phyloP scores from a whole-genome alignment of 2,888 invertebrate species.

The Aphidius colemani region DNA sequence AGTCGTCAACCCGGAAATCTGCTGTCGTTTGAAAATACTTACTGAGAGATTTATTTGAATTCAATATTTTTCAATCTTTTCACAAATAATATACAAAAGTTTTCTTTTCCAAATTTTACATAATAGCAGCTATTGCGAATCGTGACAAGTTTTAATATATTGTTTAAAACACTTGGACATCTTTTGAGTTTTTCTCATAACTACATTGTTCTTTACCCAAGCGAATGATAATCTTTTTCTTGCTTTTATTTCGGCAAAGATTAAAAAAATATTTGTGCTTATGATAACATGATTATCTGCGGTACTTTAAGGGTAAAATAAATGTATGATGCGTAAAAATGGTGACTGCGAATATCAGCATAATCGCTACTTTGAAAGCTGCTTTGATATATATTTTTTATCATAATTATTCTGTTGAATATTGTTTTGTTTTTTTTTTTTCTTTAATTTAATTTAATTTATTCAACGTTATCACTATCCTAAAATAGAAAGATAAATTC shows the following conservation, averaged over 20 bases:
- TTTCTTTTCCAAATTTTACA: too few species aligned
- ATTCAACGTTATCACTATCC: background rate
- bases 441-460: too few species aligned
- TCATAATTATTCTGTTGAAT: too few species aligned
- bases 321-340: slow-evolving; percentile 32
- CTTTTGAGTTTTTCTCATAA: background rate
- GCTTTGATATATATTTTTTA: background rate
- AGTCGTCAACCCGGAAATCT: slow-evolving; percentile 3
- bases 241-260: too few species aligned
- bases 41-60: too few species aligned
- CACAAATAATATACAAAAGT: too few species aligned
- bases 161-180: background rate
- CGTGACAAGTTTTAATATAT: background rate
- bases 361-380: slow-evolving; percentile 26
- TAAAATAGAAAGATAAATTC: background rate
- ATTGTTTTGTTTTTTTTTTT: too few species aligned
- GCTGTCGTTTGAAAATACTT: background rate
- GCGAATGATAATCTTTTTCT: too few species aligned
- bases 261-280: too few species aligned
- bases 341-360: slow-evolving; percentile 22
- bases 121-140: too few species aligned
- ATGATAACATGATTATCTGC: background rate
- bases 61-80: background rate
- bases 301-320: too few species aligned
- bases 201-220: background rate